Conservation (phyloP, 37 sponge, comb jelly and placozoan genomes). For the Ianthella basta region DNA sequence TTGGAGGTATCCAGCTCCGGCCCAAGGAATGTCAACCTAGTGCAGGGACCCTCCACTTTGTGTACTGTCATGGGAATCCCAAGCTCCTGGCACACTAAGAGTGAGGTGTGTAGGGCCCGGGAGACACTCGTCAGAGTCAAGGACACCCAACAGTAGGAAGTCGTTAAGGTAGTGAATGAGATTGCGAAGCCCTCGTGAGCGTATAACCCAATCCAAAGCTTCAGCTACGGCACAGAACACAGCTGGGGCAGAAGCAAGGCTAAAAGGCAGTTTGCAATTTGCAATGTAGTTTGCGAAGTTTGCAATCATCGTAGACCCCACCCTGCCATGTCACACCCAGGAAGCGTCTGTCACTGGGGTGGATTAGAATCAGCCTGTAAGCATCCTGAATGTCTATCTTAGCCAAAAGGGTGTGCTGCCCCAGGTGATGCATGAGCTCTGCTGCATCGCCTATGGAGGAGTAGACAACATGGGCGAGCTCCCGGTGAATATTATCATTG, state of each 20-base stretch:
- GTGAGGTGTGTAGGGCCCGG: background rate
- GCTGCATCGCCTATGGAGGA: conserved; percentile 19
- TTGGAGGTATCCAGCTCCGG: no score
- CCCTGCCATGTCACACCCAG: conserved; percentile 9
- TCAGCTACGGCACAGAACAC: conserved; percentile 18
- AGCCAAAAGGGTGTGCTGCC: background rate
- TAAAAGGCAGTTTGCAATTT: conserved; percentile 17
- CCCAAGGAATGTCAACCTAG: conserved; percentile 10
- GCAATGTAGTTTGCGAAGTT: no score
- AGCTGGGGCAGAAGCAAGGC: conserved; percentile 23
- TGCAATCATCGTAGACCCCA: no score
- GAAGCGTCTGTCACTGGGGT: background rate
- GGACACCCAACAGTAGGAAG: conserved; percentile 15
- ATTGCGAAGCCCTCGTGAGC: background rate
- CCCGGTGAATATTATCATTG: conserved; percentile 13
- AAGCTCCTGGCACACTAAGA: background rate
- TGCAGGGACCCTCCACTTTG: conserved; percentile 16
- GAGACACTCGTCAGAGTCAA: conserved; percentile 1
- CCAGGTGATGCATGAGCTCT: background rate
- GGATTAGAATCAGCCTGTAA: conserved; percentile 8
- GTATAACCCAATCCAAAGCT: conserved; percentile 15
- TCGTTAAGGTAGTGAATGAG: conserved; percentile 23
- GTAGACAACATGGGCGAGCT: conserved; percentile 8
- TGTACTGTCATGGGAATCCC: conserved; percentile 1
- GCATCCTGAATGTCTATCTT: conserved; percentile 1